A percentile compares a stretch with the other conserved stretches of the same genome.
phyloP scores from a whole-genome alignment of 1,140 invertebrate species.

The Dendroctonus ponderosae region DNA sequence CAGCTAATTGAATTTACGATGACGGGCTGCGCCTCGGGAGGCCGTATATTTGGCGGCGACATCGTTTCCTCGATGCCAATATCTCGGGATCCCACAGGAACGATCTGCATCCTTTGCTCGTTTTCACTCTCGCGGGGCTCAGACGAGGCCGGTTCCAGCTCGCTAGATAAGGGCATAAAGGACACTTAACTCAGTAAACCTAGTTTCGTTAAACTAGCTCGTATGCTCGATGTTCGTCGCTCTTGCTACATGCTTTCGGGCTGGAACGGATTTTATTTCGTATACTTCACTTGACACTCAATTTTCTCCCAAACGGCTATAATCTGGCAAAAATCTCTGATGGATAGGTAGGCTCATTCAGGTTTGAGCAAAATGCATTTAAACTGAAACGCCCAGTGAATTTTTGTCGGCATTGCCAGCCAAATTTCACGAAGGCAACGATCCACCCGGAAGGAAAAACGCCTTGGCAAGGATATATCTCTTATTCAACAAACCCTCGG shows the following conservation, averaged over 20 bases:
- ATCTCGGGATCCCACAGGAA: conserved; percentile 47
- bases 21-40: conserved; percentile 47
- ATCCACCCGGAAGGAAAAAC: conserved; percentile 3
- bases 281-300: too few relatives aligned
- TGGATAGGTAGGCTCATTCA: too few relatives aligned
- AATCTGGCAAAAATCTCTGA: too few relatives aligned
- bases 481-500: conserved; percentile 33
- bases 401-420: too few relatives aligned
- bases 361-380: too few relatives aligned
- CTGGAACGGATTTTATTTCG: too few relatives aligned
- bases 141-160: conserved; percentile 16
- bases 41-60: conserved; percentile 51
- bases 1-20: conserved; percentile 51
- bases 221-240: too few relatives aligned
- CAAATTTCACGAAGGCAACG: too few relatives aligned
- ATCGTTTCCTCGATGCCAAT: conserved; percentile 50
- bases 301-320: too few relatives aligned
- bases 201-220: conserved; percentile 22
- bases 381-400: too few relatives aligned
- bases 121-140: conserved; percentile 39
- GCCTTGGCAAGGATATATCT: conserved; percentile 25
- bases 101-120: conserved; percentile 46
- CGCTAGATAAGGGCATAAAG: conserved; percentile 24
- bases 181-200: conserved; percentile 26
- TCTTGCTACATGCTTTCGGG: too few relatives aligned